phyloP scores from a whole-genome alignment of 2,113 vertebrate genomes.

The Serilophus lunatus region DNA sequence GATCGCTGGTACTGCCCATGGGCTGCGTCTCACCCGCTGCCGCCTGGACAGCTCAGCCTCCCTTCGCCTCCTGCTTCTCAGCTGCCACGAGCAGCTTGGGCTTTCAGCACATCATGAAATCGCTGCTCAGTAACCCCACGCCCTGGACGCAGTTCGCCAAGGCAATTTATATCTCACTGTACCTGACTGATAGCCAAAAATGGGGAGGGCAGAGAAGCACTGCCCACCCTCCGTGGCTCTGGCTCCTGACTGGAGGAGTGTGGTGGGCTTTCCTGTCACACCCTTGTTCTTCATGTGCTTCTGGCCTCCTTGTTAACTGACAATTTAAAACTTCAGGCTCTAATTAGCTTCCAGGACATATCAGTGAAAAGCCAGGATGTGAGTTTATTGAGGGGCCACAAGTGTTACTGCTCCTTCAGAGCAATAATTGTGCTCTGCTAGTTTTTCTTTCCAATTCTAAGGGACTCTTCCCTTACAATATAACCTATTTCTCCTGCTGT shows the following conservation, averaged over 20 bases:
- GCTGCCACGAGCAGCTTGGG: fast-evolving
- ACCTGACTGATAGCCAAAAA: neutral
- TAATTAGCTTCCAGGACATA: neutral
- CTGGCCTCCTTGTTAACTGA: neutral
- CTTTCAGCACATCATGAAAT: fast-evolving
- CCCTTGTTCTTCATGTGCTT: neutral
- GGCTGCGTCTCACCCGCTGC: neutral
- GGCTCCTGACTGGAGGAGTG: neutral
- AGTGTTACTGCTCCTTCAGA: neutral
- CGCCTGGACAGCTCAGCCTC: neutral
- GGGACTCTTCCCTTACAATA: neutral
- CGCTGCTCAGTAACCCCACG: fast-evolving
- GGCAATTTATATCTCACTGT: fast-evolving
- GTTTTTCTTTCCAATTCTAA: neutral
- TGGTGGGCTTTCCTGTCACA: neutral
- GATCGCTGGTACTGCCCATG: neutral
- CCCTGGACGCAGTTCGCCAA: fast-evolving
- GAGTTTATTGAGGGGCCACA: neutral
- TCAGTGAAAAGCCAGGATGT: neutral
- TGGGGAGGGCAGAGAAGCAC: neutral
- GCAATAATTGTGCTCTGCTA: neutral
- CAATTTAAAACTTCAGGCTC: neutral
- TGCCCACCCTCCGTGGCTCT: fast-evolving
- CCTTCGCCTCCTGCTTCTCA: neutral
- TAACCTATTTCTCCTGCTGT: neutral